Evolutionary conservation across 2,888 invertebrate species (phyloP).

Genomic region (Cephus pygmeus): DNA sequence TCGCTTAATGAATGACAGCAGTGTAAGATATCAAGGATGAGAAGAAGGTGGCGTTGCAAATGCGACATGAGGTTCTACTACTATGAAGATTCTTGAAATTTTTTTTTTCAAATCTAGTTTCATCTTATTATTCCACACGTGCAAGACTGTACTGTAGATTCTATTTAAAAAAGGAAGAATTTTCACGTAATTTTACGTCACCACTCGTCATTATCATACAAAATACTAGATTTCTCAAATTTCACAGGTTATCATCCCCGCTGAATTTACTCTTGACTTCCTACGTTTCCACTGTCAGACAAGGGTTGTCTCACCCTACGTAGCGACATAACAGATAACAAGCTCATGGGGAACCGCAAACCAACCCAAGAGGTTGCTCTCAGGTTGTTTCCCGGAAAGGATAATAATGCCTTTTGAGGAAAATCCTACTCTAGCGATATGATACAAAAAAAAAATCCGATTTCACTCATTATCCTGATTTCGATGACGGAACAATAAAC

Average conservation of each 20-base stretch:
- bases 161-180: neutral
- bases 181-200: neutral
- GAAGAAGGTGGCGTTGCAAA: neutral
- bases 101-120: neutral
- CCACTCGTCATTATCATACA: neutral
- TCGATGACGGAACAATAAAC: neutral
- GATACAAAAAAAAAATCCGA: neutral
- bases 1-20: constrained; percentile 7
- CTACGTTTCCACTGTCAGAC: neutral
- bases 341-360: constrained; percentile 53
- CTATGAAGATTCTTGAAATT: neutral
- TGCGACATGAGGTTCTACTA: neutral
- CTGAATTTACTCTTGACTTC: neutral
- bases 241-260: neutral
- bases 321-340: constrained; percentile 48
- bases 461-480: neutral
- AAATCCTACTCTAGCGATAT: neutral
- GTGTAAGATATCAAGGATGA: neutral
- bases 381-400: neutral
- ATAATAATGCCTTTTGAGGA: neutral
- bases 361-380: neutral
- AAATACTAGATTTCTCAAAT: neutral
- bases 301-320: neutral
- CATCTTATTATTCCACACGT: neutral
- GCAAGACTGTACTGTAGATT: neutral